Evolutionary conservation across 1,140 invertebrate species (phyloP).

Genomic region (Musca domestica): DNA sequence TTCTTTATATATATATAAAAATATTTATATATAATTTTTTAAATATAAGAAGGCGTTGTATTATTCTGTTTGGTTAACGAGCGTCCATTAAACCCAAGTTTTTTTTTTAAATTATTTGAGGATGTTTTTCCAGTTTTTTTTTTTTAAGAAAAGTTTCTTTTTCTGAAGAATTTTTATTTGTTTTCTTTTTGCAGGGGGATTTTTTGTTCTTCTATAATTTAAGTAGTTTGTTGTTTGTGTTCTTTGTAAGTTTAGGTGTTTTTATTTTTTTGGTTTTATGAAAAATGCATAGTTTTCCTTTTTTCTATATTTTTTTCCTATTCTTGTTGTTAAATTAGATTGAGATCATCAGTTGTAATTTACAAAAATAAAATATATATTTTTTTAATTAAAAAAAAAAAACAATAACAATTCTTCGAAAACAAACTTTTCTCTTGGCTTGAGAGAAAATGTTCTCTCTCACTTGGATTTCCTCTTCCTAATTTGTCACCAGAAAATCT

Average conservation of each 20-base stretch:
- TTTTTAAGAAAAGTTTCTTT: slow-evolving; percentile 12
- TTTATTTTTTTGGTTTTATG: background rate
- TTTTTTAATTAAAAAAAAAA: slow-evolving; percentile 8
- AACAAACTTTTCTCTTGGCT: no score
- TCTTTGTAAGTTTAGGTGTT: background rate
- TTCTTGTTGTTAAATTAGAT: background rate
- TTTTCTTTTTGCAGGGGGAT: background rate
- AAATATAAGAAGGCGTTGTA: background rate
- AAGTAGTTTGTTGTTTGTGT: slow-evolving; percentile 19
- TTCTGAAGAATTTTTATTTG: background rate
- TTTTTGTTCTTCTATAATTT: background rate
- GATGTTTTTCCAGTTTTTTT: background rate
- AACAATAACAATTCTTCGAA: background rate
- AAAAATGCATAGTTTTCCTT: slow-evolving; percentile 7
- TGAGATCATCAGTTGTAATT: slow-evolving; percentile 10
- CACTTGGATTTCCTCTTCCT: background rate
- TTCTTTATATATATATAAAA: slow-evolving; percentile 3
- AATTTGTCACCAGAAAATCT: slow-evolving; percentile 20
- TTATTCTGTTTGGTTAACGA: background rate
- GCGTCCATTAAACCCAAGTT: slow-evolving; percentile 7
- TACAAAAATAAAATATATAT: slow-evolving; percentile 15
- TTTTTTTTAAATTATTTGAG: background rate
- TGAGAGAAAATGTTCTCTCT: no score
- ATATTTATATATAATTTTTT: slow-evolving; percentile 31
- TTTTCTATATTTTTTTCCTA: no score